phyloP scores from a whole-genome alignment of 2,797 vertebrate genomes.

The Paguma larvata region DNA sequence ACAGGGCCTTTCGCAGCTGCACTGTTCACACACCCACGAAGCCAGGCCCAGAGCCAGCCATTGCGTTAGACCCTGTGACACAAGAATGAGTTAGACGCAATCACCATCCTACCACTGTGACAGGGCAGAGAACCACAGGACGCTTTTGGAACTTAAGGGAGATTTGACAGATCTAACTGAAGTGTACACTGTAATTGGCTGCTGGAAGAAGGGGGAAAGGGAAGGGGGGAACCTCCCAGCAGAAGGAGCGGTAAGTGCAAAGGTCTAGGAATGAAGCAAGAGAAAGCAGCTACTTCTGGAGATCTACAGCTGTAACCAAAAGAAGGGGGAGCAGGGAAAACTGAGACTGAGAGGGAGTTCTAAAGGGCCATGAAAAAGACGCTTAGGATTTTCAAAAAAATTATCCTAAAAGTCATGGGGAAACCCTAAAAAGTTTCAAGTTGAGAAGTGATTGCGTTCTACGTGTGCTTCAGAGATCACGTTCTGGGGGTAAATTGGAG shows the following conservation, averaged over 20 bases:
- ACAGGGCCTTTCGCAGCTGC: neutral
- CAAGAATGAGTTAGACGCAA: neutral
- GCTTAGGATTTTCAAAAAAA: neutral
- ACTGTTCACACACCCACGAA: neutral
- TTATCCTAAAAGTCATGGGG: neutral
- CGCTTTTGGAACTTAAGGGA: neutral
- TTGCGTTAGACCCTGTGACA: neutral
- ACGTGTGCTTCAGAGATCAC: neutral
- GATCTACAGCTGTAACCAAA: neutral
- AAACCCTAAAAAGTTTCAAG: neutral
- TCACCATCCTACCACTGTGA: neutral
- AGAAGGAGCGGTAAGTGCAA: neutral
- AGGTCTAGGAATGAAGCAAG: neutral
- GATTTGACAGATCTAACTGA: neutral
- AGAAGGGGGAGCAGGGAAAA: neutral
- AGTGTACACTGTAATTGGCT: neutral
- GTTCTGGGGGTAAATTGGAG: neutral
- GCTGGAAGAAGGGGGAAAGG: neutral
- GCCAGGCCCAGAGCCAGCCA: neutral
- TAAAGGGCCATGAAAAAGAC: neutral
- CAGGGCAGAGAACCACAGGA: neutral
- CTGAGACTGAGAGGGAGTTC: neutral
- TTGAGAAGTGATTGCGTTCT: neutral
- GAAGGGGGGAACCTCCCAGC: neutral
- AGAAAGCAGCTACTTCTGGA: neutral